Evolutionary conservation across 37 sponge, comb jelly and placozoan genomes (phyloP).

Genomic region (Mnemiopsis leidyi): DNA sequence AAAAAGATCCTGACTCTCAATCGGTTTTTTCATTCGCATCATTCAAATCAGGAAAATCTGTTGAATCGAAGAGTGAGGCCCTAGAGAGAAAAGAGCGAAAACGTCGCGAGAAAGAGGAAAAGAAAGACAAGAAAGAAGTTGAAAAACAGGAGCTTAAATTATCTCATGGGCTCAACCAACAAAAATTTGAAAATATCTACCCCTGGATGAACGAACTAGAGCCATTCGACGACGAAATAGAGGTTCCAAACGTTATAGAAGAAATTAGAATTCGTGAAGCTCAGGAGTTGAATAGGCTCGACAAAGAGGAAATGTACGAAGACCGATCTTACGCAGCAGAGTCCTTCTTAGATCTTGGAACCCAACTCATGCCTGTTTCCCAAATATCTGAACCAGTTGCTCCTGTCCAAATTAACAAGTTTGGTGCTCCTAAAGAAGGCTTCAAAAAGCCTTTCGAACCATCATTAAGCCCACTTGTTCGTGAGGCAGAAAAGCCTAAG

Average conservation of each 20-base stretch:
- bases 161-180: background rate
- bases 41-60: background rate
- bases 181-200: conserved; percentile 15
- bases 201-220: conserved; percentile 15
- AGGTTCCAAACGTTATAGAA: background rate
- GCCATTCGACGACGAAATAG: background rate
- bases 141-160: background rate
- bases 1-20: background rate
- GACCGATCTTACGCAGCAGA: background rate
- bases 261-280: conserved; percentile 1
- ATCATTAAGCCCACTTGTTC: background rate
- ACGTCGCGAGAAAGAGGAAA: background rate
- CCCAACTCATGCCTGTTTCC: background rate
- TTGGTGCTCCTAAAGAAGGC: background rate
- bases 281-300: background rate
- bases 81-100: background rate
- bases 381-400: background rate
- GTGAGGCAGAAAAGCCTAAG: background rate
- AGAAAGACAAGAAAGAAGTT: conserved; percentile 23
- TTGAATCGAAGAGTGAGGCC: background rate
- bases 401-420: background rate
- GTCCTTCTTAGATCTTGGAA: background rate
- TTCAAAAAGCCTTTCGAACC: background rate
- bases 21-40: background rate
- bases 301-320: background rate